These are phyloP conservation scores for Cetoscarus ocellatus DNA, from an alignment of 2,797 vertebrate species.

Conservation along the genomic window DNA sequence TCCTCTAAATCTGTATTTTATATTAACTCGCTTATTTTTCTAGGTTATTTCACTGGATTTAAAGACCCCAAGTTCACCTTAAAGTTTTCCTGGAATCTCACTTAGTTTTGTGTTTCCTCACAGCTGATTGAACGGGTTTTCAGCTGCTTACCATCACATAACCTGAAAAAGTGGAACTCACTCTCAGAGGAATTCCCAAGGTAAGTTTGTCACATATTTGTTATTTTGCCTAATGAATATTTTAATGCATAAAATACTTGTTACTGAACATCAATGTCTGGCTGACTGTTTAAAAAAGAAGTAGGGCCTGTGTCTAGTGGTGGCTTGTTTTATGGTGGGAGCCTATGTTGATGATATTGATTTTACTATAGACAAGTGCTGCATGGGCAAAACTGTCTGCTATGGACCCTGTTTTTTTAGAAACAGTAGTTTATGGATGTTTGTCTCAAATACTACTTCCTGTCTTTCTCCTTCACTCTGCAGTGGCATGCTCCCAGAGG, in stretches of 20 bases:
- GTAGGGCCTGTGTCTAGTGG: too few relatives aligned
- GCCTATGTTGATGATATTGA: too few relatives aligned
- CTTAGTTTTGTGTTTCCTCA: conserved; percentile 17
- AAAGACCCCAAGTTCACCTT: too few relatives aligned
- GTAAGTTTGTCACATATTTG: conserved; percentile 69
- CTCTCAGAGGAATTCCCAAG: conserved; percentile 82
- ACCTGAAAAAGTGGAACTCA: conserved; percentile 86
- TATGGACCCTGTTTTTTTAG: neutral
- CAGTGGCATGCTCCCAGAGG: conserved; percentile 90
- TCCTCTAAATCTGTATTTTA: neutral
- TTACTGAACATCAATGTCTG: too few relatives aligned
- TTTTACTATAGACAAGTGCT: too few relatives aligned
- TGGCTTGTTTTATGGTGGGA: too few relatives aligned
- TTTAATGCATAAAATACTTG: too few relatives aligned
- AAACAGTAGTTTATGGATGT: neutral
- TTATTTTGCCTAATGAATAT: too few relatives aligned
- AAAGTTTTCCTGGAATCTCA: neutral
- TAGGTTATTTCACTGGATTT: neutral
- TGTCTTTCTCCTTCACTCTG: conserved; percentile 11
- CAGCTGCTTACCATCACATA: conserved; percentile 85
- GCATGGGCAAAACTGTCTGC: too few relatives aligned
- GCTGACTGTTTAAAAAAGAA: too few relatives aligned
- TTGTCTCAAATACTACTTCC: neutral
- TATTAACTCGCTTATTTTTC: neutral
- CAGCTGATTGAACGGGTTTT: conserved; percentile 89